phyloP scores from a whole-genome alignment of 2,797 vertebrate genomes.

The Sebastes hubbsi region DNA sequence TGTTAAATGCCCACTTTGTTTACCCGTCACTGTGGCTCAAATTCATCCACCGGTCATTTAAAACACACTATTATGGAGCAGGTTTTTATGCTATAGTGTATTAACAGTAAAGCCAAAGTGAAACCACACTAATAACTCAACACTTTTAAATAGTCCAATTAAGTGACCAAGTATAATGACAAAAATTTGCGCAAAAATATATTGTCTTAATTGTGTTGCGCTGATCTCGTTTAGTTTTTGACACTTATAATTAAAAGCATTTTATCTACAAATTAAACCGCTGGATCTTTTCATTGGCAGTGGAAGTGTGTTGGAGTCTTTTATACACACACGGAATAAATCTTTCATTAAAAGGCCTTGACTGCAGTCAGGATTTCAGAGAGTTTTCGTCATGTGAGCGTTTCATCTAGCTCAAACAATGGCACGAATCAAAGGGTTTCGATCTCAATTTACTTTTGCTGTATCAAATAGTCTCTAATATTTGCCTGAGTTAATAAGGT shows the following conservation, averaged over 20 bases:
- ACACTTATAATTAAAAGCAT: conserved; percentile 57
- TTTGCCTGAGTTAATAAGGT: conserved; percentile 37
- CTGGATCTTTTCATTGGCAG: conserved; percentile 36
- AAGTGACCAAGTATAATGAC: conserved; percentile 13
- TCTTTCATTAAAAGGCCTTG: conserved; percentile 63
- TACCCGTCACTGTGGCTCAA: background rate
- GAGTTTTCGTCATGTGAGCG: conserved; percentile 62
- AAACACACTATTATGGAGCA: background rate
- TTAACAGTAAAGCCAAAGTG: background rate
- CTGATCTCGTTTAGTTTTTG: conserved; percentile 45
- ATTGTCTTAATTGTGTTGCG: conserved; percentile 31
- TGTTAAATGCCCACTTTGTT: background rate
- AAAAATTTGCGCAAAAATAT: conserved; percentile 26
- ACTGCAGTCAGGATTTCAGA: conserved; percentile 60
- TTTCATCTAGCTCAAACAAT: conserved; percentile 59
- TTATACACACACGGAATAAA: conserved; percentile 47
- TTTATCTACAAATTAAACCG: conserved; percentile 34
- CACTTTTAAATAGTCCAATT: conserved; percentile 23
- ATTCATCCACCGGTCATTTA: background rate
- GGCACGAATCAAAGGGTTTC: conserved; percentile 48
- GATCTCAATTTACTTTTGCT: conserved; percentile 12
- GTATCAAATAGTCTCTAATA: conserved; percentile 38
- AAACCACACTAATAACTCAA: conserved; percentile 1
- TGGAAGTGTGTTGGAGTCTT: conserved; percentile 32
- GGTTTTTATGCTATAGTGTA: background rate